phyloP scores from a whole-genome alignment of 2,797 vertebrate genomes.

The Halcyon smyrnensis region DNA sequence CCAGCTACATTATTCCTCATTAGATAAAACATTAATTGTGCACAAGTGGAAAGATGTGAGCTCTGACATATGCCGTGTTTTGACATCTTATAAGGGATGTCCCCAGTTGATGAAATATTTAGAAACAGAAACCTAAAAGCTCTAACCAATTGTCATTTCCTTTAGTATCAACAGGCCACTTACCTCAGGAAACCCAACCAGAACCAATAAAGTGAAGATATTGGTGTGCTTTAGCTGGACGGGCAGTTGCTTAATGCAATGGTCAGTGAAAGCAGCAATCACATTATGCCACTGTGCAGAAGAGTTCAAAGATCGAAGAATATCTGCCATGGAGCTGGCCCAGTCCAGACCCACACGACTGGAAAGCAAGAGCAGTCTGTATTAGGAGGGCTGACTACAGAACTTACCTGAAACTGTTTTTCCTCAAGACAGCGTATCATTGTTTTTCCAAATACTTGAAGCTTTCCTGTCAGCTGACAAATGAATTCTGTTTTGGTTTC shows the following conservation, averaged over 20 bases:
- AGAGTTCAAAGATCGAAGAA: slow-evolving; percentile 88
- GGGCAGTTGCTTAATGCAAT: slow-evolving; percentile 92
- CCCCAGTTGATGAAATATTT: neutral
- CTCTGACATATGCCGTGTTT: neutral
- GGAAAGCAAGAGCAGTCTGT: slow-evolving; percentile 50
- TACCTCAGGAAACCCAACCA: slow-evolving; percentile 98
- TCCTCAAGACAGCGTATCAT: neutral
- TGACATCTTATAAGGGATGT: neutral
- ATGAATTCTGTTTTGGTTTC: neutral
- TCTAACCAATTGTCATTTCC: neutral
- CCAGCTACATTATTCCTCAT: neutral
- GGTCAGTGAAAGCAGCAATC: slow-evolving; percentile 91
- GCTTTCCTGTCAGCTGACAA: neutral
- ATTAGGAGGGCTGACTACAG: neutral
- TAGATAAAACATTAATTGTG: neutral
- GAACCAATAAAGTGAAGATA: slow-evolving; percentile 94
- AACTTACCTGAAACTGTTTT: neutral
- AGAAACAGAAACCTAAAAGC: neutral
- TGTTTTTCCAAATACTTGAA: neutral
- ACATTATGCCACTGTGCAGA: slow-evolving; percentile 88
- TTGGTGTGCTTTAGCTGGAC: slow-evolving; percentile 93
- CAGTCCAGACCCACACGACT: slow-evolving; percentile 96
- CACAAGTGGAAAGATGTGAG: neutral
- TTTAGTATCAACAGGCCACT: neutral
- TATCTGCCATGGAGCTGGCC: slow-evolving; percentile 95